phyloP scores from a whole-genome alignment of 2,797 vertebrate species.

The Microtus obscurus region DNA sequence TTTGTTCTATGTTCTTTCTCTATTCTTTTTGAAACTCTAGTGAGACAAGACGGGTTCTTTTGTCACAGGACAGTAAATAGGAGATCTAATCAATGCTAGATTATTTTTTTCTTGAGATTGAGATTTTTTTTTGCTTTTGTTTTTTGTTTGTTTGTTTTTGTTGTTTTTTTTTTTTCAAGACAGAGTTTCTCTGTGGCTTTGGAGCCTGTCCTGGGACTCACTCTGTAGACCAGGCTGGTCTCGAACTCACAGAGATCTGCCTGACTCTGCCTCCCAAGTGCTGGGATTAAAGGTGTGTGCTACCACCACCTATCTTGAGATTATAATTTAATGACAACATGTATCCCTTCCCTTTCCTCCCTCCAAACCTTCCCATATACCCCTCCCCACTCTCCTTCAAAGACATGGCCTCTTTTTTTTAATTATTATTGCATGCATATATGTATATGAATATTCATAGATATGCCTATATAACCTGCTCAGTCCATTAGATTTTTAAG shows the following conservation, averaged over 20 bases:
- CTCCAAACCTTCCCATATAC: neutral
- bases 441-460: neutral
- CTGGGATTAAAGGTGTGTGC: too few species aligned
- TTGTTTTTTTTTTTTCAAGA: too few species aligned
- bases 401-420: neutral
- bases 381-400: neutral
- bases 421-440: neutral
- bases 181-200: too few species aligned
- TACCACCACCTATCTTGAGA: too few species aligned
- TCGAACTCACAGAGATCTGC: too few species aligned
- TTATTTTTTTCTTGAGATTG: neutral
- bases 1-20: neutral
- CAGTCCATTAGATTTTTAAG: neutral
- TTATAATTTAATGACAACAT: neutral
- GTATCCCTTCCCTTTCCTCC: neutral
- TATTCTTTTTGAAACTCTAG: neutral
- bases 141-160: too few species aligned
- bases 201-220: too few species aligned
- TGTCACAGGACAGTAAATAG: neutral
- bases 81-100: neutral
- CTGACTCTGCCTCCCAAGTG: too few species aligned
- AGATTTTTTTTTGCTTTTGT: too few species aligned
- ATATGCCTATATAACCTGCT: neutral
- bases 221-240: too few species aligned
- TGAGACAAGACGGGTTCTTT: constrained; percentile 1